Evolutionary conservation across 2,113 vertebrate species (phyloP).

Genomic region (Entosphenus tridentatus): DNA sequence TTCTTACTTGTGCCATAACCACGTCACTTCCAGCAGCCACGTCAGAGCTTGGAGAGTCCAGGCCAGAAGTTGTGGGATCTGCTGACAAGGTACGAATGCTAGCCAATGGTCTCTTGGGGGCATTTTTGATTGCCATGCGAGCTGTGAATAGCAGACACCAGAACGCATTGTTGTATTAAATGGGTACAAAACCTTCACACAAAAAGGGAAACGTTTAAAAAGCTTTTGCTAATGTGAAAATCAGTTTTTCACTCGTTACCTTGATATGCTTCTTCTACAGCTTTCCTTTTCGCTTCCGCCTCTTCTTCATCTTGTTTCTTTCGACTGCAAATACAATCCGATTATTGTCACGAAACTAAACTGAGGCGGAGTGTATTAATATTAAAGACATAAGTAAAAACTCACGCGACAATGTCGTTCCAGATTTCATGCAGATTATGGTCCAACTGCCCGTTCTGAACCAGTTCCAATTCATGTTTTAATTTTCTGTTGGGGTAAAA

Average conservation of each 20-base stretch:
- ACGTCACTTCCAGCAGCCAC: too few species aligned
- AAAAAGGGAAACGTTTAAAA: too few species aligned
- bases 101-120: too few species aligned
- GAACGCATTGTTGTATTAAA: too few species aligned
- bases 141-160: too few species aligned
- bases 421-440: slow-evolving; percentile 67
- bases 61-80: too few species aligned
- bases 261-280: slow-evolving; percentile 78
- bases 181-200: too few species aligned
- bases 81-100: too few species aligned
- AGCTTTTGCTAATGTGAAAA: too few species aligned
- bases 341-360: slow-evolving; percentile 6
- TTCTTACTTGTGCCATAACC: too few species aligned
- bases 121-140: too few species aligned
- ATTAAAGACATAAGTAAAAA: slow-evolving; percentile 1
- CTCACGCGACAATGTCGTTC: slow-evolving; percentile 61
- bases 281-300: slow-evolving; percentile 75
- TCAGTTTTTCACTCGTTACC: slow-evolving; percentile 23
- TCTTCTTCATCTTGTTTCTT: slow-evolving; percentile 89
- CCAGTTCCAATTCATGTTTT: slow-evolving; percentile 84
- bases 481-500: slow-evolving; percentile 41
- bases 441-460: slow-evolving; percentile 83
- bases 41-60: too few species aligned
- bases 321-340: slow-evolving; percentile 29
- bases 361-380: not conserved